A percentile compares a stretch with the other conserved stretches of the same genome.
Evolutionary conservation across 2,113 vertebrate species (phyloP).

Genomic region (Saccopteryx leptura): DNA sequence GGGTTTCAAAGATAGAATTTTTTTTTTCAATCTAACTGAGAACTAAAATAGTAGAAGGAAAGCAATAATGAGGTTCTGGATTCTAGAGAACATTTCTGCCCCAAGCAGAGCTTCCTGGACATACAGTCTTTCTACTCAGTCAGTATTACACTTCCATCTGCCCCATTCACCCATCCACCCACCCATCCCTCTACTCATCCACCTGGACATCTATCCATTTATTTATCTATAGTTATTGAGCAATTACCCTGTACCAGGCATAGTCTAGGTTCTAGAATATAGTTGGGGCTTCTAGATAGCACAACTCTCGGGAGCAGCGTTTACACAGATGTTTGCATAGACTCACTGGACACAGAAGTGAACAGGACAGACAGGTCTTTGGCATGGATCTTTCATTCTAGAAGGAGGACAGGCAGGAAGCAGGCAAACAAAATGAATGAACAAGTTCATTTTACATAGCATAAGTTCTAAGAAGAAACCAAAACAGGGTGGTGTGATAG

Average conservation of each 20-base stretch:
- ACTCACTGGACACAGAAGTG: neutral
- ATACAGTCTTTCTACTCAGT: neutral
- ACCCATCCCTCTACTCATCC: neutral
- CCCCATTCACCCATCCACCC: neutral
- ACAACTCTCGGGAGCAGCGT: neutral
- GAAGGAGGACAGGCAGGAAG: neutral
- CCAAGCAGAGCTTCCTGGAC: neutral
- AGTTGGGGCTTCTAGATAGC: neutral
- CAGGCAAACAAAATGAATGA: neutral
- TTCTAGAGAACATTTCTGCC: neutral
- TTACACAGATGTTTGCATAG: neutral
- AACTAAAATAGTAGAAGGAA: neutral
- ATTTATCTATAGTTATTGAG: neutral
- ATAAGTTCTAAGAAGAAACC: neutral
- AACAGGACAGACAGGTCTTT: neutral
- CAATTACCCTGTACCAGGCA: neutral
- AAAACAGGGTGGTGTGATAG: neutral
- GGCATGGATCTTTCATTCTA: neutral
- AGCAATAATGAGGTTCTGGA: neutral
- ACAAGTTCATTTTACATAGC: neutral
- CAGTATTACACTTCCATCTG: neutral
- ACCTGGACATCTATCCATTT: neutral
- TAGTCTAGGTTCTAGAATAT: neutral
- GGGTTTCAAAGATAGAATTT: neutral
- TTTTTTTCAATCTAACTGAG: neutral